Evolutionary conservation across 2,797 vertebrate genomes (phyloP), one percentile per base, ranked within the genome.

Genomic region (Sebastolobus altivelis): DNA sequence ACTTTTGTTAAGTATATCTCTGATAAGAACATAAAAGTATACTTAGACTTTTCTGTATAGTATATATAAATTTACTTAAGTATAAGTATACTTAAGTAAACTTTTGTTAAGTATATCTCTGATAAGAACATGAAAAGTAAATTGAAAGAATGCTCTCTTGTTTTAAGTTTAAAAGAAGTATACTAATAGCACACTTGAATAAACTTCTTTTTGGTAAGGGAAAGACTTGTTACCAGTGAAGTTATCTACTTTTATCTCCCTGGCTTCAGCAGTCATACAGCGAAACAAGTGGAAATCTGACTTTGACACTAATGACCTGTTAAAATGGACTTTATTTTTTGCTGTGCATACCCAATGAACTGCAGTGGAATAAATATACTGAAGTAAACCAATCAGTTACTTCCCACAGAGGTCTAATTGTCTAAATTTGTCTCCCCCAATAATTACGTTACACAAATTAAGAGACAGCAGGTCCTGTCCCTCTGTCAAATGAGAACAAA

Each of bases 401-500:
- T 33, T 74, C 80, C 49, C 5, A 1, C 31, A 43, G 59, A 43
- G n/a, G 33, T n/a, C 16, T 13, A 7, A 68, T n/a, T 70, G 67
- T 74, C 25, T 62, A 60, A 4, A 54, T 69, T 13, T n/a, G n/a
- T 65, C 65, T 65, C 58, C 11, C 2, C 22, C 12, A 58, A 4
- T 77, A 29, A 60, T 52, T 8, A 12, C 76, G 78, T 65, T 33
- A 70, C 35, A 68, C 49, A 74, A 18, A 67, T 46, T 13, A 40
- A n/a, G 63, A 60, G 29, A 81, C 70, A 54, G 52, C 43, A 35
- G 55, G 25, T 66, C 63, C 40, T 56, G 67, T 85, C 81, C 66
- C 58, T 78, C 63, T 9, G n/a, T 59, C 33, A 52, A 81, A 33
- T 43, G 43, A 49, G 38, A 31, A 84, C 70, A 82, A 82, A 87